A percentile compares a stretch with the other conserved stretches of the same genome.
These are phyloP conservation scores for Centropus bengalensis DNA, from an alignment of 2,113 vertebrate species.

Conservation along the genomic window DNA sequence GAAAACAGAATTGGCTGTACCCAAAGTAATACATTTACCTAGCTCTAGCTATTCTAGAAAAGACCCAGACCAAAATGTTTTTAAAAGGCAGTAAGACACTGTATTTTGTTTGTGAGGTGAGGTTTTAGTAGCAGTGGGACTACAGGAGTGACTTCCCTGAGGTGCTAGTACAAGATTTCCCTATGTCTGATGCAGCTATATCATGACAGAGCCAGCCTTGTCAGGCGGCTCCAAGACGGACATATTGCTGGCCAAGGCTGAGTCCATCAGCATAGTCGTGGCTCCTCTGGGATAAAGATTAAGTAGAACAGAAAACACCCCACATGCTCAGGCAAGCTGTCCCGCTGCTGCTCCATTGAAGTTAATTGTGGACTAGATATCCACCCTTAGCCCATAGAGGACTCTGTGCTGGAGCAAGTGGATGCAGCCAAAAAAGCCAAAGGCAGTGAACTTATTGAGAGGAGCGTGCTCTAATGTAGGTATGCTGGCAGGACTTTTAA, in stretches of 20 bases:
- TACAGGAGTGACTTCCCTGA: background rate
- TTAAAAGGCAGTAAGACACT: background rate
- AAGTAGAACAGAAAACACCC: background rate
- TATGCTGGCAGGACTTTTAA: background rate
- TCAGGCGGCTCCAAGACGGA: rapidly evolving
- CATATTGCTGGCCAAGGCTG: rapidly evolving
- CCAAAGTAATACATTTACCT: background rate
- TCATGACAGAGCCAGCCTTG: background rate
- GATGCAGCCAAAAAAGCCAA: background rate
- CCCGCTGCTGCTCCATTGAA: background rate
- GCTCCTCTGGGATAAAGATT: rapidly evolving
- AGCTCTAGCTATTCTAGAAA: background rate
- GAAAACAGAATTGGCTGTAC: background rate
- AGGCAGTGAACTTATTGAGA: background rate
- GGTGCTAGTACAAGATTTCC: background rate
- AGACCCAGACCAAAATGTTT: background rate
- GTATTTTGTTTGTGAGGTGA: background rate
- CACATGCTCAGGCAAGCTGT: background rate
- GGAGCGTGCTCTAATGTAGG: rapidly evolving
- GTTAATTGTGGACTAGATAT: no score
- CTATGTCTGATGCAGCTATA: rapidly evolving
- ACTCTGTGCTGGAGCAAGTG: rapidly evolving
- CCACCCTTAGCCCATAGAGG: rapidly evolving
- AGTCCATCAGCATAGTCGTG: rapidly evolving
- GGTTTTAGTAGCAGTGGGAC: rapidly evolving